Evolutionary conservation across 30 jellyfish, hydroid and myxozoan genomes (phyloP), one percentile per base, ranked within the genome.

Genomic region (Phacellophora camtschatica): DNA sequence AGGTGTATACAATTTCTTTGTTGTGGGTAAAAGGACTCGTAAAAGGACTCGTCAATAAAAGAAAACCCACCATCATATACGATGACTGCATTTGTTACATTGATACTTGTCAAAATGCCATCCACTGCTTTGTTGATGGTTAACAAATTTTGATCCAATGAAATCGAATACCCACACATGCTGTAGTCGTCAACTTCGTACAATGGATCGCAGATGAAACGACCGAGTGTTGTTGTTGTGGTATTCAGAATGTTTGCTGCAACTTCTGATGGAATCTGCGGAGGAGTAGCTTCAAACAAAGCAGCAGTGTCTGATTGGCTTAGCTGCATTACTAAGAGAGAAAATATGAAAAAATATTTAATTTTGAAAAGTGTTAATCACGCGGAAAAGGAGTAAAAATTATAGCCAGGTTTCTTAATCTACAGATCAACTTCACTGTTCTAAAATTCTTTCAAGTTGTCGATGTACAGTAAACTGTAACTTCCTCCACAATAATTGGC

Each of bases 161-260:
- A 32, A 18, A 77, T 33, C 0, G 28, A 33, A 45, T 77, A 59
- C 29, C 62, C 89, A 45, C 89, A 77, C 78, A 77, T 77, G 4
- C 69, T 27, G 45, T 57, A 41, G 33, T 77, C 89, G 16, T 77
- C 82, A 16, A 77, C 81, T 27, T 55, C 72, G 33, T 27, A 58
- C 30, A 57, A 42, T 12, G 28, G 23, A 29, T 77, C 89, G 43
- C 89, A 77, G 45, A 58, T 75, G 42, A 34, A 62, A 16, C 73
- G 61, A 27, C 80, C 81, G 8, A 77, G 22, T 29, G 65, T 64
- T 46, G 62, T 43, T 27, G 78, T 22, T 34, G 89, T 58, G 37
- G 89, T 37, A 45, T 77, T 77, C 35, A 77, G 43, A 34, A 77
- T 53, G 36, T 77, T 75, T 16, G 89, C 89, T 58, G 77, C 77